Evolutionary conservation across 2,797 vertebrate species (phyloP).

Genomic region (Lutjanus campechanus): DNA sequence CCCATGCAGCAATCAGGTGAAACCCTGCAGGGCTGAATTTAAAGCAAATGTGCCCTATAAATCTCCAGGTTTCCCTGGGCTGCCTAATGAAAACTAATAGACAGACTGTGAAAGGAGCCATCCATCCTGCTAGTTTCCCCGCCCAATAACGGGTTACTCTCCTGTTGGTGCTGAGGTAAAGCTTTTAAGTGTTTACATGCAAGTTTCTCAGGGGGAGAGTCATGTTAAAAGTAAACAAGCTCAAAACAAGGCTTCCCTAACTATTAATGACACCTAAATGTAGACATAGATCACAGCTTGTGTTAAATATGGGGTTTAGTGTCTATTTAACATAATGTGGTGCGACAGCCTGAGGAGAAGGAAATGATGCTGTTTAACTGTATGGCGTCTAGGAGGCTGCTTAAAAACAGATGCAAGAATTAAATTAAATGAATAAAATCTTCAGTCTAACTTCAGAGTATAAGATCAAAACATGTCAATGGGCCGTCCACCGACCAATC

Average conservation of each 20-base stretch:
- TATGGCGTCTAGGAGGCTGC: conserved; percentile 8
- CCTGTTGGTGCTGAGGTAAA: conserved; percentile 43
- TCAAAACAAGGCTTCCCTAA: conserved; percentile 42
- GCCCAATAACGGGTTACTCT: conserved; percentile 71
- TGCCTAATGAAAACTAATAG: conserved; percentile 88
- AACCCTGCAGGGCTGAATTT: conserved; percentile 84
- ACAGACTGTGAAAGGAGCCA: conserved; percentile 79
- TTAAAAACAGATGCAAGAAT: not conserved
- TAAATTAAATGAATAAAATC: no score
- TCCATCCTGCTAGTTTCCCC: conserved; percentile 82
- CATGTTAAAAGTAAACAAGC: conserved; percentile 68
- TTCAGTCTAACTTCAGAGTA: no score
- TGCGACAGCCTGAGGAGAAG: conserved; percentile 8
- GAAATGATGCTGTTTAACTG: conserved; percentile 12
- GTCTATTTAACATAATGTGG: conserved; percentile 21
- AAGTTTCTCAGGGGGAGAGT: conserved; percentile 55
- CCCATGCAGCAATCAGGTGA: conserved; percentile 81
- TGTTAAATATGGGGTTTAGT: conserved; percentile 41
- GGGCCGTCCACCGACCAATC: no score
- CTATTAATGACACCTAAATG: conserved; percentile 45
- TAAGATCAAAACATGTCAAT: no score
- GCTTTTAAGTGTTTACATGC: conserved; percentile 72
- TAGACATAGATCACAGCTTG: conserved; percentile 33
- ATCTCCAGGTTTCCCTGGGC: conserved; percentile 81
- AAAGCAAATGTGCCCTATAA: conserved; percentile 86